These are phyloP conservation scores for Apis cerana DNA, from an alignment of 1,140 invertebrate genomes.

Conservation along the genomic window DNA sequence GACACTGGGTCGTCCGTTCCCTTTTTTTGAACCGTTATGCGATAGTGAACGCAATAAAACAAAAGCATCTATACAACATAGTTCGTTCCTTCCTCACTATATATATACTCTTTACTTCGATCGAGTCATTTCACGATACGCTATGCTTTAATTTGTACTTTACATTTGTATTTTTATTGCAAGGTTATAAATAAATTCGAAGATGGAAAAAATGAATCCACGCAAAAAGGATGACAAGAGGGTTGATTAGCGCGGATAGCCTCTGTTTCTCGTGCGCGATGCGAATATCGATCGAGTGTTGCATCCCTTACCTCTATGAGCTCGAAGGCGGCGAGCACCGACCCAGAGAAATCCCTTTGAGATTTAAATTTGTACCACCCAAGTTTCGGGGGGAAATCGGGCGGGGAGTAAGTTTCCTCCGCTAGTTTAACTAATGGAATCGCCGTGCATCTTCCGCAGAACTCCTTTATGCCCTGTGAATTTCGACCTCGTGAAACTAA, in stretches of 20 bases:
- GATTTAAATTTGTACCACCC: slow-evolving; percentile 81
- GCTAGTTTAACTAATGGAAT: slow-evolving; percentile 80
- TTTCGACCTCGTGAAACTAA: slow-evolving; percentile 21
- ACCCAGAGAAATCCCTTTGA: slow-evolving; percentile 77
- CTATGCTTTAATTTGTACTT: too few species aligned
- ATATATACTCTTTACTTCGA: too few species aligned
- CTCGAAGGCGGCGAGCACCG: slow-evolving; percentile 83
- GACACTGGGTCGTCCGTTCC: too few species aligned
- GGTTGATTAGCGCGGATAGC: background rate
- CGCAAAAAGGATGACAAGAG: background rate
- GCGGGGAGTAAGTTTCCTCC: slow-evolving; percentile 75
- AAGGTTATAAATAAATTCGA: background rate
- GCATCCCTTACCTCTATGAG: slow-evolving; percentile 79
- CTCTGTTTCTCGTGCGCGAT: background rate
- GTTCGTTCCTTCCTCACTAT: too few species aligned
- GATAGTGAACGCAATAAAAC: too few species aligned
- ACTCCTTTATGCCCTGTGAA: slow-evolving; percentile 79
- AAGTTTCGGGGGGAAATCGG: slow-evolving; percentile 82
- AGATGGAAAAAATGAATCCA: slow-evolving; percentile 11
- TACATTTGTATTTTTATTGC: background rate
- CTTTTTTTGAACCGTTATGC: too few species aligned
- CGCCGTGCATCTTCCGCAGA: slow-evolving; percentile 81
- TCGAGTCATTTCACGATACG: too few species aligned
- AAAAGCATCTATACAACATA: too few species aligned
- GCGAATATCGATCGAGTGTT: slow-evolving; percentile 30